Percentiles rank a stretch among this genome's conserved stretches.
Evolutionary conservation across 2,888 invertebrate species (phyloP).

Genomic region (Coelopa pilipes): DNA sequence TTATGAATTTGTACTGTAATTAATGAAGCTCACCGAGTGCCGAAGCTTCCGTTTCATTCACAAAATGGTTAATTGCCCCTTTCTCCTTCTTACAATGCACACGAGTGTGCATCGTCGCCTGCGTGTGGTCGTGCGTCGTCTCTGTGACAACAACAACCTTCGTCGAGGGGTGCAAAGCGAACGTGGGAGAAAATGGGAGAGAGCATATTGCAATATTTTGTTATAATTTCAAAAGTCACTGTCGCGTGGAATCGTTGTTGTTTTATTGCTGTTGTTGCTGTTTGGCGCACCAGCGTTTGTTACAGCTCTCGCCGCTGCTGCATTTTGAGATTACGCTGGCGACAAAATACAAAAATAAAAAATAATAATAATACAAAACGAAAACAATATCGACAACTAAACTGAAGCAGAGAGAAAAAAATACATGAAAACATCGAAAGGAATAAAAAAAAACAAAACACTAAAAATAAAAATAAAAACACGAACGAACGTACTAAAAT

Average conservation of each 20-base stretch:
- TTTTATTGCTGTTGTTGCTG: constrained; percentile 9
- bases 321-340: constrained; percentile 20
- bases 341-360: background rate
- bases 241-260: background rate
- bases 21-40: too few species aligned
- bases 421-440: constrained; percentile 7
- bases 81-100: too few species aligned
- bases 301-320: constrained; percentile 5
- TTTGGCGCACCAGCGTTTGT: background rate
- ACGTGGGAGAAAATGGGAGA: too few species aligned
- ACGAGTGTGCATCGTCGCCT: too few species aligned
- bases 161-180: too few species aligned
- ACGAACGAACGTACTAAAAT: constrained; percentile 19
- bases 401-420: constrained; percentile 2
- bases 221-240: constrained; percentile 12
- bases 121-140: too few species aligned
- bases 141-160: too few species aligned
- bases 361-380: constrained; percentile 8
- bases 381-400: background rate
- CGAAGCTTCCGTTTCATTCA: too few species aligned
- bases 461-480: constrained; percentile 21
- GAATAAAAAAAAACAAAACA: constrained; percentile 4
- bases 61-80: too few species aligned
- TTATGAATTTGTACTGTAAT: too few species aligned
- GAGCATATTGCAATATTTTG: constrained; percentile 8